Conservation (phyloP, 2,797 vertebrate genomes). For the Dipus sagitta region DNA sequence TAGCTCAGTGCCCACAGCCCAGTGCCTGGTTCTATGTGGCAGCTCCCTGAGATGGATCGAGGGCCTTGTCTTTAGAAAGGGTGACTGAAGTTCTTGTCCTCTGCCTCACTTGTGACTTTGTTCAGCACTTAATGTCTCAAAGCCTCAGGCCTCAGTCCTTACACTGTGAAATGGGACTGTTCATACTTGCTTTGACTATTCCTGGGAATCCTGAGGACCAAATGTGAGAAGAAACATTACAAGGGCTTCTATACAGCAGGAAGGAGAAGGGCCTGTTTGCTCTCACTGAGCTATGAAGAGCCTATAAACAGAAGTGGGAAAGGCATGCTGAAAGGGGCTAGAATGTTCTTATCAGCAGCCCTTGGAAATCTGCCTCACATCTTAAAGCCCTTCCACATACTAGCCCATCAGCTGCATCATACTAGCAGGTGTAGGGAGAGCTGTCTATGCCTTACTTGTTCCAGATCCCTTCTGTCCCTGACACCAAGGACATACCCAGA, state of each 20-base stretch:
- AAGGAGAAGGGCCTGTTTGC: background rate
- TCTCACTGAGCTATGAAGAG: background rate
- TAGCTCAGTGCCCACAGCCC: too few relatives aligned
- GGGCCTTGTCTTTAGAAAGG: background rate
- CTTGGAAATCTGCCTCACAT: too few relatives aligned
- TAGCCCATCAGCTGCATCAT: too few relatives aligned
- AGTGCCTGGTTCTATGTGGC: too few relatives aligned
- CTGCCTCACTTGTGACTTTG: background rate
- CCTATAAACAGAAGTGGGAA: background rate
- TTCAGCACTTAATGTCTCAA: background rate
- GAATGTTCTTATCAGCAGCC: background rate
- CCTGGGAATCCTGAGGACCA: background rate
- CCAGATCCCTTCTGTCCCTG: background rate
- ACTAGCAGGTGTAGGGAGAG: rapidly evolving
- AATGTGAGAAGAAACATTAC: background rate
- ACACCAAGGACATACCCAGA: background rate
- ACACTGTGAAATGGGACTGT: background rate
- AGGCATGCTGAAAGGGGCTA: background rate
- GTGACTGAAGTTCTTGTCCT: background rate
- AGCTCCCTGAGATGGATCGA: background rate
- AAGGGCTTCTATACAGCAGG: background rate
- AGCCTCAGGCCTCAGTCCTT: background rate
- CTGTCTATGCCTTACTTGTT: rapidly evolving
- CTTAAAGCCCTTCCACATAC: too few relatives aligned
- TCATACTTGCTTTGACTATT: background rate